Base-by-base conservation (phyloP, 2,888 invertebrate genomes). In the Caenorhabditis sp. region DNA sequence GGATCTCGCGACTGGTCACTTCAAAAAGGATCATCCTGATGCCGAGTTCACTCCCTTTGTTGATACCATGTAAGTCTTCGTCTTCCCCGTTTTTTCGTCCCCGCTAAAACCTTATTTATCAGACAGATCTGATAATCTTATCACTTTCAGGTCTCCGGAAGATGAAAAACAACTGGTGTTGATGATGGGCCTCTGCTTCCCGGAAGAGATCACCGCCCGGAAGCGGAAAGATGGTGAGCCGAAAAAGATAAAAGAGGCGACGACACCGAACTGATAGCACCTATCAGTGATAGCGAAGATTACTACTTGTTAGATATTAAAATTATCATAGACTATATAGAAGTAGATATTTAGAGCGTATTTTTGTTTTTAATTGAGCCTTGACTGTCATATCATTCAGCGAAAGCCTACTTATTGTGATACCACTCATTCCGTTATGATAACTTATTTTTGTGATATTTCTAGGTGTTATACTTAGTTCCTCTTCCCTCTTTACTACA, bases 1-100 rank as follows among this genome's bases (percentile, higher is more conserved):
- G 58, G 82, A 82, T 64, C 55, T 82, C 47, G 77, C 71, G 28
- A 78, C 65, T 0, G 77, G 77, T 2, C 82, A 82, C 24, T 82
- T 78, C 44, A 82, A 82, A 26, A 82, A 78, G 24, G 82, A 82
- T 56, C 82, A 82, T 69, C 77, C 77, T 4, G 40, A 22, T 0
- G 32, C 65, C 26, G 82, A 78, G 24, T 72, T 78, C 50, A 61
- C 69, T 0, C 77, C 82, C 1, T 82, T 82, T 32, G 58, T 82
- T 15, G 82, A 82, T 40, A 82, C 82, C n/a, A 82, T 82, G 82
- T 78, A 37, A 35, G 76, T n/a, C n/a, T n/a, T n/a, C n/a, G n/a
- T n/a, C n/a, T n/a, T n/a, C n/a, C n/a, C n/a, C n/a, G n/a, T n/a
- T n/a, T n/a, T n/a, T n/a, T n/a, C n/a, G n/a, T n/a, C n/a, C n/a